Evolutionary conservation across 2,797 vertebrate species (phyloP), one percentile per base, ranked within the genome.

Genomic region (Mastacembelus armatus): DNA sequence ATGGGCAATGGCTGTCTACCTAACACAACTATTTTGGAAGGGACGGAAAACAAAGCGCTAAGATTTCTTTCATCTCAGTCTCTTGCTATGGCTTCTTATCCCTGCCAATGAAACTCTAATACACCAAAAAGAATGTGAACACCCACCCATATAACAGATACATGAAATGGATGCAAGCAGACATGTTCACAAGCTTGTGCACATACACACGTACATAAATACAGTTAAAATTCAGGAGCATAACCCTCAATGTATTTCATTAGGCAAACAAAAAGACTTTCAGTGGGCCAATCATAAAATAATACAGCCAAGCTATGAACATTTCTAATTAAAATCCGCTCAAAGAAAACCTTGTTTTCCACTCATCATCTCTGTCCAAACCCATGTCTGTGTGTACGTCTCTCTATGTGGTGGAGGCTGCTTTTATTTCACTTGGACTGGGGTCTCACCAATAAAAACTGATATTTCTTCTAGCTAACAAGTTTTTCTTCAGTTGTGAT

Each of bases 281-380:
- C 87, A 88, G 84, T 65, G 85, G 85, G 78, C 78, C 86, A 89
- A 90, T 91, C 87, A 91, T 90, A 90, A 93, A 90, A 89, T 77
- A 80, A 80, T 36, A 43, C 71, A 75, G 89, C 90, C 91, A 89
- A 89, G 83, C 87, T 90, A 88, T 84, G 86, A 92, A 88, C 84
- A 81, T 89, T 88, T 87, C 86, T 91, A 91, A 92, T 92, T 90
- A 92, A 91, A 91, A 88, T 80, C 40, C 60, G 80, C 79, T 92
- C 86, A 92, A 92, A 91, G 88, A 90, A 90, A 89, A 83, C 85
- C 83, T 90, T 92, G 88, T 91, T 90, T 91, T 90, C 83, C 83
- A 85, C 71, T 85, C 80, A 38, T 67, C 85, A 83, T 84, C 86
- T 73, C 80, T 74, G 74, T 92, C 88, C 84, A 89, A 90, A 89